These are phyloP conservation scores for Falco punctatus DNA, from an alignment of 2,113 vertebrate species.

Conservation along the genomic window DNA sequence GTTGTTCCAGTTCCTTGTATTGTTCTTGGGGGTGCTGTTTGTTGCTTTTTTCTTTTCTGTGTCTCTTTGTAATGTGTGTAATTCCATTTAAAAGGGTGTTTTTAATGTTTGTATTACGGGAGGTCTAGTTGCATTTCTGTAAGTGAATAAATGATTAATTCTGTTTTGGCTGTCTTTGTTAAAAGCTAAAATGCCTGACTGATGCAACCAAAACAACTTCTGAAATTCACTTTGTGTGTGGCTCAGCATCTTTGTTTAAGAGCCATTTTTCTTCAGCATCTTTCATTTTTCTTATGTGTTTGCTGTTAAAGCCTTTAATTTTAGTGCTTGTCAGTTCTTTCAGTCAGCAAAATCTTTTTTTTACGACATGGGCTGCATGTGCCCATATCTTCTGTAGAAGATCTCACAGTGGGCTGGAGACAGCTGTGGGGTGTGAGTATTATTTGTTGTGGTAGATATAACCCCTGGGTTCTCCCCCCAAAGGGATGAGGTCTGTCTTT, in stretches of 20 bases:
- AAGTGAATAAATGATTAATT: neutral
- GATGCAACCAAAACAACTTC: neutral
- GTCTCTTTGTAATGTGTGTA: neutral
- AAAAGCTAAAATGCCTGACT: neutral
- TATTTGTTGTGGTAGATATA: neutral
- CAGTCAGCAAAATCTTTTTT: neutral
- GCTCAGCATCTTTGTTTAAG: neutral
- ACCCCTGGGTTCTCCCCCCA: neutral
- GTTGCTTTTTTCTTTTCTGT: neutral
- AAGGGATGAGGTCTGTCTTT: too few relatives aligned
- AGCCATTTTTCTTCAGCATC: neutral
- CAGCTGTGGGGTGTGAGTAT: fast-evolving
- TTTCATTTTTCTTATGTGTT: neutral
- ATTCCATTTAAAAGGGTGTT: neutral
- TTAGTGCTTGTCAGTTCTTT: neutral
- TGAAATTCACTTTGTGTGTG: neutral
- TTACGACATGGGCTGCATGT: neutral
- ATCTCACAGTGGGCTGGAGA: neutral
- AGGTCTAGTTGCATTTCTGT: neutral
- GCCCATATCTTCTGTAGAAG: neutral
- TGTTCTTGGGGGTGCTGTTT: neutral
- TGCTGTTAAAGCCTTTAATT: neutral
- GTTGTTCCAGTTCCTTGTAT: neutral
- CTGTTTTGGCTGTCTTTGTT: neutral
- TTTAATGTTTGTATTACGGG: neutral